A percentile compares a stretch with the other conserved stretches of the same genome.
These are phyloP conservation scores for Anas bahamensis DNA, from an alignment of 2,797 vertebrate species.

Conservation along the genomic window DNA sequence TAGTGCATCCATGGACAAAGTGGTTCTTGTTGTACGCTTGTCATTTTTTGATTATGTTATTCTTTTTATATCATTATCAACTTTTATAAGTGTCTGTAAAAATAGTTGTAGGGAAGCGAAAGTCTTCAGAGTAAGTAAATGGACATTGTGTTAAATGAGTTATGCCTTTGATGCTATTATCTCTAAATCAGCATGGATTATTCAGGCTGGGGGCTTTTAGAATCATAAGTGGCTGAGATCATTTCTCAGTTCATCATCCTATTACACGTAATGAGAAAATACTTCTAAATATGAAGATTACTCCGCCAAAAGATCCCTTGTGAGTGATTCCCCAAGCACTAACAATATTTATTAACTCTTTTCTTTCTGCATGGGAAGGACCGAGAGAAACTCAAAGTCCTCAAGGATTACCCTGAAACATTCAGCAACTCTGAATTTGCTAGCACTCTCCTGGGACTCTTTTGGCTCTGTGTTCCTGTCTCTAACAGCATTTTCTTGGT, in stretches of 20 bases:
- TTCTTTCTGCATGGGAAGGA: slow-evolving; percentile 25
- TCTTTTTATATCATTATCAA: slow-evolving; percentile 62
- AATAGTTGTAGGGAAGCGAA: slow-evolving; percentile 66
- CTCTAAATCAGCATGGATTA: slow-evolving; percentile 79
- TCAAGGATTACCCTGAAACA: slow-evolving; percentile 1
- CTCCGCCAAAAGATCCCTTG: slow-evolving; percentile 72
- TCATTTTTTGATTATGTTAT: not conserved
- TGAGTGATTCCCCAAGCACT: slow-evolving; percentile 60
- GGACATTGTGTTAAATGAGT: slow-evolving; percentile 78
- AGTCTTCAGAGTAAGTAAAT: slow-evolving; percentile 77
- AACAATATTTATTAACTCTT: slow-evolving; percentile 72
- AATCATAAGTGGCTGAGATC: slow-evolving; percentile 74
- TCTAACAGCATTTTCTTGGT: not conserved
- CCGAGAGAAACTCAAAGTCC: not conserved
- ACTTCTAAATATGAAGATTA: slow-evolving; percentile 78
- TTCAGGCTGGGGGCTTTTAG: slow-evolving; percentile 76
- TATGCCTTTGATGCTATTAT: slow-evolving; percentile 78
- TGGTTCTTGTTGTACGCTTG: not conserved
- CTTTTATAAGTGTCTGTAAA: slow-evolving; percentile 51
- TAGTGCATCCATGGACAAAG: not conserved
- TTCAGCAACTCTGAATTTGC: not conserved
- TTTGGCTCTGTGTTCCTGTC: not conserved
- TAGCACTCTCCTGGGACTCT: not conserved
- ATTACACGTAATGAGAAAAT: slow-evolving; percentile 82
- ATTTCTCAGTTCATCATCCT: slow-evolving; percentile 81